These are phyloP conservation scores for Medauroidea extradentata DNA, from an alignment of 1,140 invertebrate species.

Conservation along the genomic window DNA sequence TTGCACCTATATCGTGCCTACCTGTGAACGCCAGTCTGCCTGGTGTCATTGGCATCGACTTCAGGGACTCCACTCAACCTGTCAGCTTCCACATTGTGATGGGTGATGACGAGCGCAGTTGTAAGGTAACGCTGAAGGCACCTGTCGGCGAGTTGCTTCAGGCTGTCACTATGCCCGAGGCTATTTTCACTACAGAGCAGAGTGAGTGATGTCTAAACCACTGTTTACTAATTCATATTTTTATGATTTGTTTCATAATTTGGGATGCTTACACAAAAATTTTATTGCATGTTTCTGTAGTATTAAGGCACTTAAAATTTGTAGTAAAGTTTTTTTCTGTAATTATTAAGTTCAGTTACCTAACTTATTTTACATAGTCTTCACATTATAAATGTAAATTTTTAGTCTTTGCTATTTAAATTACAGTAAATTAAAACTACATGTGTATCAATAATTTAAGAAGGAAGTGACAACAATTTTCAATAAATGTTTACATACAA, in stretches of 20 bases:
- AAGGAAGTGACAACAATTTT: no score
- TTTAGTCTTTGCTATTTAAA: no score
- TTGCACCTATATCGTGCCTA: constrained; percentile 62
- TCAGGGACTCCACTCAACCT: constrained; percentile 89
- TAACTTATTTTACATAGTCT: no score
- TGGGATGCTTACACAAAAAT: background rate
- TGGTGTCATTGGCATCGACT: constrained; percentile 81
- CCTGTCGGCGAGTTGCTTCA: constrained; percentile 86
- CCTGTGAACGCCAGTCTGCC: constrained; percentile 54
- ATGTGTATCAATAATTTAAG: no score
- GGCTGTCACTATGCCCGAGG: constrained; percentile 71
- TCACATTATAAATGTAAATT: no score
- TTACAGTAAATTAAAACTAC: no score
- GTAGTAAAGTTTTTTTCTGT: no score
- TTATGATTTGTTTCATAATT: no score
- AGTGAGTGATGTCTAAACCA: constrained; percentile 37
- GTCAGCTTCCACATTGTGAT: constrained; percentile 73
- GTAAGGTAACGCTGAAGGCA: constrained; percentile 67
- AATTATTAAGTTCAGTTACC: no score
- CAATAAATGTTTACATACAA: no score
- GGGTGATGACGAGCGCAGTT: constrained; percentile 48
- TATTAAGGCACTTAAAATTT: no score
- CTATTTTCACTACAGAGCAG: constrained; percentile 72
- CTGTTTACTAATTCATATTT: background rate
- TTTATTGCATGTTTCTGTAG: background rate